phyloP scores from a whole-genome alignment of 1,140 invertebrate species.

The Sinella curviseta region DNA sequence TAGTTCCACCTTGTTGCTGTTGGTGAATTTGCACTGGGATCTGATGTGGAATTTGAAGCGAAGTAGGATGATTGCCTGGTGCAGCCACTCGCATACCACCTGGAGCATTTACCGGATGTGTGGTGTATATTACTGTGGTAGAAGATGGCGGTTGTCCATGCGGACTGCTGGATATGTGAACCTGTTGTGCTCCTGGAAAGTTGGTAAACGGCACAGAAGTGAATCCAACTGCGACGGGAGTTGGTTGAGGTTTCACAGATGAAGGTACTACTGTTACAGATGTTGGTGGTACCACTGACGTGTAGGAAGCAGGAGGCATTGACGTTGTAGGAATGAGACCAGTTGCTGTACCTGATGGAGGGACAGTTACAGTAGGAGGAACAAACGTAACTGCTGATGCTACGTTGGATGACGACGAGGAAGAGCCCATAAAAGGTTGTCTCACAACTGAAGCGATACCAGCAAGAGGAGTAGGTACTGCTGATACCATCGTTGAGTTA shows the following conservation, averaged over 20 bases:
- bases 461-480: background rate
- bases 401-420: background rate
- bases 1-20: background rate
- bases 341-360: background rate
- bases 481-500: background rate
- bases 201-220: background rate
- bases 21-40: constrained; percentile 11
- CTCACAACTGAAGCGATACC: background rate
- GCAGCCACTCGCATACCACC: background rate
- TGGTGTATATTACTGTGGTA: constrained; percentile 32
- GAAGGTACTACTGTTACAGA: background rate
- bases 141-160: constrained; percentile 46
- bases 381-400: constrained; percentile 2
- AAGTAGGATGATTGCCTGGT: background rate
- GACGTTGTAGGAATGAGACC: background rate
- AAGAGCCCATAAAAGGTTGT: background rate
- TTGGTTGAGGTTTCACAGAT: constrained; percentile 36
- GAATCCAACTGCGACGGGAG: constrained; percentile 51
- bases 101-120: background rate
- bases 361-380: background rate
- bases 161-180: constrained; percentile 12
- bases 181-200: constrained; percentile 21
- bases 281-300: background rate
- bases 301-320: background rate
- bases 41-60: constrained; percentile 18